Evolutionary conservation across 2,888 invertebrate genomes (phyloP), one percentile per base, ranked within the genome.

Genomic region (Julus scanicus): DNA sequence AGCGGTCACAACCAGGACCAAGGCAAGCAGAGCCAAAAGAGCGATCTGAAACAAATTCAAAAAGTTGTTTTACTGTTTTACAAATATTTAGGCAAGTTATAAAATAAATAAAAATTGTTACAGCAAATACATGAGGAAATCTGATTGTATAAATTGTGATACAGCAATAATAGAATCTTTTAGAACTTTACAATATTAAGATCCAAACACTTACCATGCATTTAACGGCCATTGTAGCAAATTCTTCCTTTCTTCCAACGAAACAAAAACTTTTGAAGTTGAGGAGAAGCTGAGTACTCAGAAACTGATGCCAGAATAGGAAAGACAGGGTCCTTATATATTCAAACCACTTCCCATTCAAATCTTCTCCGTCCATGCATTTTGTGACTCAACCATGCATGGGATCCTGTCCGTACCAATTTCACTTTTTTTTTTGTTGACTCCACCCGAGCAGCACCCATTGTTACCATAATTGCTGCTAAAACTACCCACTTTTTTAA

Each of bases 11-110:
- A 86, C 48, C 48, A 86, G 20, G 48, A 86, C 29, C 86, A 86
- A 20, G 48, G 86, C 86, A 49, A 86, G 48, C 86, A 86, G 20
- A 86, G 86, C 86, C 44, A 86, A 86, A 48, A 86, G 49, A 86
- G 86, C 86, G 17, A 86, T 48, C 86, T 86, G 44, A 83, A 37
- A 37, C 8, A 44, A 44, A 44, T 8, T 1, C 44, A 44, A 8
- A 5, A 44, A 8, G 8, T 44, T 5, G 44, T 44, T 44, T 44
- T 44, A 44, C 44, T 44, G 8, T 29, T 29, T 29, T 29, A 29
- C 29, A 44, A 44, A 44, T 44, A 44, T 44, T 8, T 44, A 44
- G 44, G 6, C 44, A 8, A 44, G 44, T 44, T 44, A 8, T 8
- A 29, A 44, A 44, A 44, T 44, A 44, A 44, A 44, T 44, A 0